A percentile compares a stretch with the other conserved stretches of the same genome.
phyloP scores from a whole-genome alignment of 2,797 vertebrate genomes.

The Esox masquinongy region DNA sequence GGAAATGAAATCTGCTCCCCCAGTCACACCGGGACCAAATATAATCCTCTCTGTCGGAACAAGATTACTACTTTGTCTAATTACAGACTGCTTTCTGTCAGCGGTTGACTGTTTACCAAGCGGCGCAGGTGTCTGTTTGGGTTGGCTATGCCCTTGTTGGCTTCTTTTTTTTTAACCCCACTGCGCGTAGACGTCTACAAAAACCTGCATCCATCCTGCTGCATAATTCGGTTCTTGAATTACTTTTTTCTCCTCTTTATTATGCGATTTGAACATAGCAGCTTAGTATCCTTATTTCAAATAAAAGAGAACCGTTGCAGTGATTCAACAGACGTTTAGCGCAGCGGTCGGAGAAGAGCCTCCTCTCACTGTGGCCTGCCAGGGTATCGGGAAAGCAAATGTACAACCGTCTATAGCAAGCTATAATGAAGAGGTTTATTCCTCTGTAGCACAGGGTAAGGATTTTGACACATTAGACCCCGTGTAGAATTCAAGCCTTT shows the following conservation, averaged over 20 bases:
- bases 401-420: conserved; percentile 23
- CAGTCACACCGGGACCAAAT: conserved; percentile 79
- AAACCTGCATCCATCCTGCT: background rate
- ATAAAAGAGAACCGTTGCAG: background rate
- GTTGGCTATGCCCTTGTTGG: conserved; percentile 18
- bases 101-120: conserved; percentile 39
- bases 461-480: conserved; percentile 64
- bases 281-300: background rate
- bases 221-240: background rate
- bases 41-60: conserved; percentile 81
- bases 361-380: background rate
- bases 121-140: conserved; percentile 54
- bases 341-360: background rate
- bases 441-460: conserved; percentile 35
- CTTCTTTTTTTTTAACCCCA: conserved; percentile 19
- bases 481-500: conserved; percentile 66
- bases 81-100: conserved; percentile 70
- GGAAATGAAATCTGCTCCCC: conserved; percentile 84
- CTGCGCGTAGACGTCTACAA: background rate
- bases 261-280: background rate
- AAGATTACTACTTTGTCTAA: conserved; percentile 84
- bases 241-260: background rate
- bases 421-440: conserved; percentile 65
- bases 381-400: conserved; percentile 11
- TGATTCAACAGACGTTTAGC: background rate